Percentiles rank a stretch among this genome's conserved stretches.
These are phyloP conservation scores for Siphlonurus alternatus DNA, from an alignment of 2,888 invertebrate genomes.

Conservation along the genomic window DNA sequence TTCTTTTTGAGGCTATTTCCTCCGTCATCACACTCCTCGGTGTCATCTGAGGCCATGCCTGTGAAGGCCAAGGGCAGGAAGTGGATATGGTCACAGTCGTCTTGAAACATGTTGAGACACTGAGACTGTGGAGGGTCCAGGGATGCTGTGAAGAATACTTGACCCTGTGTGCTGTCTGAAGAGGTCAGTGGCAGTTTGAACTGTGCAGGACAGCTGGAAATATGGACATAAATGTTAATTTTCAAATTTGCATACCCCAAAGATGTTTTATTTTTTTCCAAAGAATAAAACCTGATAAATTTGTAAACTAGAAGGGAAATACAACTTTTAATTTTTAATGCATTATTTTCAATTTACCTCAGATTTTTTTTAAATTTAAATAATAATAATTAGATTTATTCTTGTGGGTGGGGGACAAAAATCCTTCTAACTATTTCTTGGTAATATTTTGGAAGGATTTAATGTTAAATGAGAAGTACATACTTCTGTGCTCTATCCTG, in stretches of 20 bases:
- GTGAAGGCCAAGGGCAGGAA: constrained; percentile 5
- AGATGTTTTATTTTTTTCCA: too few species aligned
- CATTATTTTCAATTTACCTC: too few species aligned
- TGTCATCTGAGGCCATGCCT: constrained; percentile 3
- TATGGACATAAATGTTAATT: not conserved
- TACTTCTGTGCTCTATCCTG: constrained; percentile 20
- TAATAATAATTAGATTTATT: too few species aligned
- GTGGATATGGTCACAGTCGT: not conserved
- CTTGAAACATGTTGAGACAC: constrained; percentile 3
- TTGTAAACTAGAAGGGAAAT: too few species aligned
- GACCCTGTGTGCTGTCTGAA: constrained; percentile 7
- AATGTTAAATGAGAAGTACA: not conserved
- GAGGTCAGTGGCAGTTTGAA: constrained; percentile 9
- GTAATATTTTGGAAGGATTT: not conserved
- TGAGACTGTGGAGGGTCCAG: constrained; percentile 6
- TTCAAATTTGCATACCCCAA: too few species aligned
- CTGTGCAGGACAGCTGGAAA: constrained; percentile 10
- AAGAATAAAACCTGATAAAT: too few species aligned
- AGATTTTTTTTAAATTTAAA: too few species aligned
- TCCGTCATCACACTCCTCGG: not conserved
- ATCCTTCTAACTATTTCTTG: too few species aligned
- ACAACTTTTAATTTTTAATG: too few species aligned
- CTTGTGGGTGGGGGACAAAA: too few species aligned
- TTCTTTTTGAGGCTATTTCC: constrained; percentile 1
- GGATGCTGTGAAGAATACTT: constrained; percentile 10